These are phyloP conservation scores for Watsonalla binaria DNA, from an alignment of 2,888 invertebrate species.

Conservation along the genomic window DNA sequence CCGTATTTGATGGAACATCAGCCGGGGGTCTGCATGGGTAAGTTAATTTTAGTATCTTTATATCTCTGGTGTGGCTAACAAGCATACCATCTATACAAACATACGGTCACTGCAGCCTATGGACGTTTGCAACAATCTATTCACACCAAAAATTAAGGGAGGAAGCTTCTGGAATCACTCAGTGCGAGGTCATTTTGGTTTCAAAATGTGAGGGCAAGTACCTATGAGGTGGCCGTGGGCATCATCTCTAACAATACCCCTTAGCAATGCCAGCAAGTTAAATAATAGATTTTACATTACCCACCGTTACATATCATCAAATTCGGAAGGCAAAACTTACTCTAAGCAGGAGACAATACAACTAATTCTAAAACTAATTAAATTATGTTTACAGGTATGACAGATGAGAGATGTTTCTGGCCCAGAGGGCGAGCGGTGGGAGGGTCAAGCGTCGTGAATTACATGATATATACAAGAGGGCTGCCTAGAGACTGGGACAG, in stretches of 20 bases:
- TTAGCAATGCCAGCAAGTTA: no score
- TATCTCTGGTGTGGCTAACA: no score
- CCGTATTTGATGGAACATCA: slow-evolving; percentile 77
- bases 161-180: no score
- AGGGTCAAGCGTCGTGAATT: slow-evolving; percentile 74
- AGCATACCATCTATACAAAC: no score
- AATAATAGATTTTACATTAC: neutral
- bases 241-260: no score
- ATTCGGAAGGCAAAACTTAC: no score
- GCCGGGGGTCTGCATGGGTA: slow-evolving; percentile 70
- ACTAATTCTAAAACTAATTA: neutral
- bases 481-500: slow-evolving; percentile 81
- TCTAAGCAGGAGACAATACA: neutral
- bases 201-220: no score
- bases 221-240: no score
- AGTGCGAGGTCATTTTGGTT: no score
- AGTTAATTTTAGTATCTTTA: slow-evolving; percentile 11
- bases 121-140: no score
- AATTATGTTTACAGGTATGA: slow-evolving; percentile 47
- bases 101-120: no score
- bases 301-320: neutral
- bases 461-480: slow-evolving; percentile 83
- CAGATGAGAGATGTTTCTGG: slow-evolving; percentile 60
- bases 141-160: no score
- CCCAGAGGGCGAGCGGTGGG: slow-evolving; percentile 74